phyloP scores from a whole-genome alignment of 1,140 invertebrate species.

The Dendrolimus punctatus region DNA sequence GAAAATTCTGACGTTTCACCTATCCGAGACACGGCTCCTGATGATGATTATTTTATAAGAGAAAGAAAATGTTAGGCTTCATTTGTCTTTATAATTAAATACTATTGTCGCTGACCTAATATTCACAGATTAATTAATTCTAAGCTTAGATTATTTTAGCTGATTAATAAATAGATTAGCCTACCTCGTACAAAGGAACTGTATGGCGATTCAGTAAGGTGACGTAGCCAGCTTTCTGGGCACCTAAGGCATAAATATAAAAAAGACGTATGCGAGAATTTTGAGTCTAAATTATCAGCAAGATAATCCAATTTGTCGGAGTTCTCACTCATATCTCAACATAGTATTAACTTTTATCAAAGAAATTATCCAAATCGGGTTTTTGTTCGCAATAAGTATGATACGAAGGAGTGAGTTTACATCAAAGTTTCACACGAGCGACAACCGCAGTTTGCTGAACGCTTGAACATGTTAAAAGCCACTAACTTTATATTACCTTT shows the following conservation, averaged over 20 bases:
- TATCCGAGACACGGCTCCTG: neutral
- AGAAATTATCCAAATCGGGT: constrained; percentile 28
- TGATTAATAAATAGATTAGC: no score
- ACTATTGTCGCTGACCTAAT: no score
- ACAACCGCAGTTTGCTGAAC: constrained; percentile 41
- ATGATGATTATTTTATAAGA: neutral
- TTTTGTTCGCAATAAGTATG: constrained; percentile 26
- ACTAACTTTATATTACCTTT: constrained; percentile 46
- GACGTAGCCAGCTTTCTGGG: no score
- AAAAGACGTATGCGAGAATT: no score
- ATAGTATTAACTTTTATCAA: constrained; percentile 6
- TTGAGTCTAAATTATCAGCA: no score
- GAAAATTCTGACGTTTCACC: constrained; percentile 14
- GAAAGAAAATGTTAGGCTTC: neutral
- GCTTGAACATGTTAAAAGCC: constrained; percentile 42
- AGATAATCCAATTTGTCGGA: no score
- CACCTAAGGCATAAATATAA: no score
- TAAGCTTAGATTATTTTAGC: no score
- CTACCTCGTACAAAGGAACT: no score
- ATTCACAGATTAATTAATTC: no score
- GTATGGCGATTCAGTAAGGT: no score
- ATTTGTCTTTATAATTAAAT: no score
- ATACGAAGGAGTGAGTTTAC: constrained; percentile 23
- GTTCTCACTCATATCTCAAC: neutral
- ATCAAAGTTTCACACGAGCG: constrained; percentile 27